Conservation (phyloP, 2,888 invertebrate species). For the Rhagonycha lutea region DNA sequence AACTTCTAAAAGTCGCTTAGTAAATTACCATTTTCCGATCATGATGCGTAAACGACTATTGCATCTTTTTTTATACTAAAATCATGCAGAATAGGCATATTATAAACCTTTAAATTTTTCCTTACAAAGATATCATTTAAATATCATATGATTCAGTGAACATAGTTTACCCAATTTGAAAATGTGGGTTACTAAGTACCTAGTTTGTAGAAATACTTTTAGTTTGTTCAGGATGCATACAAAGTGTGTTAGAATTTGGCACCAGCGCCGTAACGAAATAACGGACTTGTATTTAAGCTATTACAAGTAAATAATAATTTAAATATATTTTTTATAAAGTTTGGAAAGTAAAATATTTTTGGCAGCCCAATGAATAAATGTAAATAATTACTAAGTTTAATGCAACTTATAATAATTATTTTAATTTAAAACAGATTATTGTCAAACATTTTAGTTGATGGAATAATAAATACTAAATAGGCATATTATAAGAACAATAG, state of each 20-base stretch:
- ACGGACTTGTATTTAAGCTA: slow-evolving; percentile 7
- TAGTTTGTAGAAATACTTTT: slow-evolving; percentile 21
- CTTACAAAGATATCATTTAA: neutral
- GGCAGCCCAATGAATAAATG: neutral
- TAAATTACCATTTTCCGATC: no score
- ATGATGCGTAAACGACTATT: no score
- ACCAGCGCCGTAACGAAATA: slow-evolving; percentile 24
- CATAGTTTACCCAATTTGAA: slow-evolving; percentile 18
- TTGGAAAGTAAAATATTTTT: neutral
- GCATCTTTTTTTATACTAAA: neutral
- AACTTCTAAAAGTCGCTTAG: no score
- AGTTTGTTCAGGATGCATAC: slow-evolving; percentile 26
- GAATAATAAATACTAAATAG: neutral
- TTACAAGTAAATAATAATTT: neutral
- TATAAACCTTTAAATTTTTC: neutral
- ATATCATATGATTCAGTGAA: slow-evolving; percentile 11
- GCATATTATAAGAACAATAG: neutral
- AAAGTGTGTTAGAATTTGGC: slow-evolving; percentile 28
- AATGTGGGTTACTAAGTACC: slow-evolving; percentile 11
- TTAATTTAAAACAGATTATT: neutral
- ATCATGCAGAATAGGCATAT: neutral
- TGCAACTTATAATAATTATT: neutral
- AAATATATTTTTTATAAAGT: neutral
- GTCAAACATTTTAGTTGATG: neutral
- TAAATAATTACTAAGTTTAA: neutral